Percentiles rank a stretch among this genome's conserved stretches.
Evolutionary conservation across 2,888 invertebrate genomes (phyloP).

Genomic region (Choreutis nemorana): DNA sequence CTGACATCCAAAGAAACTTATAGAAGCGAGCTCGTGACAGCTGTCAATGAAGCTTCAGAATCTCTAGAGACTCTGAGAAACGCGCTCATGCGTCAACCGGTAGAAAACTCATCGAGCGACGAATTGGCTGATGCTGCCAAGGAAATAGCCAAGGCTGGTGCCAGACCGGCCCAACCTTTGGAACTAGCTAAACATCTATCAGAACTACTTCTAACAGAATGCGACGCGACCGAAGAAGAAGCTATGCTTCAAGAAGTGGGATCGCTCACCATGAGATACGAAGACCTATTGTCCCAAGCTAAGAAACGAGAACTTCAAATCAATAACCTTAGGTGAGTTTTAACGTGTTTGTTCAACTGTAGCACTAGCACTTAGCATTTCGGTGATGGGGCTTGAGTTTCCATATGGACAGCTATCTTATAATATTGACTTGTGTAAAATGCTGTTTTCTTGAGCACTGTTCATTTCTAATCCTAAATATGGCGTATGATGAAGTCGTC

Average conservation of each 20-base stretch:
- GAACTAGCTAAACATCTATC: slow-evolving; percentile 85
- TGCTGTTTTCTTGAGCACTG: too few relatives aligned
- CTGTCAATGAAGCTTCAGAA: slow-evolving; percentile 74
- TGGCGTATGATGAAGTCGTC: too few relatives aligned
- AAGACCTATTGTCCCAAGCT: slow-evolving; percentile 73
- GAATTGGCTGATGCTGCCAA: slow-evolving; percentile 72
- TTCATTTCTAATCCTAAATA: too few relatives aligned
- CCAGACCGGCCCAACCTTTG: slow-evolving; percentile 80
- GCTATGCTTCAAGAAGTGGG: slow-evolving; percentile 73
- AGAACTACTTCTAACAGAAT: slow-evolving; percentile 77
- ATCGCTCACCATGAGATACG: slow-evolving; percentile 72
- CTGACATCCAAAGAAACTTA: slow-evolving; percentile 86
- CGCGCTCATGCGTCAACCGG: slow-evolving; percentile 41
- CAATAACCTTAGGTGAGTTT: slow-evolving; percentile 76
- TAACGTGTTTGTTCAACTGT: slow-evolving; percentile 26
- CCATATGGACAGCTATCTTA: too few relatives aligned
- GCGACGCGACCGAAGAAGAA: slow-evolving; percentile 70
- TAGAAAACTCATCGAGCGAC: slow-evolving; percentile 60
- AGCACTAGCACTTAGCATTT: slow-evolving; percentile 45
- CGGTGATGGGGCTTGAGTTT: slow-evolving; percentile 52
- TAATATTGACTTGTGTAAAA: too few relatives aligned
- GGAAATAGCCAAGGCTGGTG: slow-evolving; percentile 77
- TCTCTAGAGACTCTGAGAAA: slow-evolving; percentile 73
- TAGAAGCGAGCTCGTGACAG: slow-evolving; percentile 75
- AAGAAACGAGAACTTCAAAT: slow-evolving; percentile 79